phyloP scores from a whole-genome alignment of 1,140 invertebrate genomes.

The Trissolcus basalis region DNA sequence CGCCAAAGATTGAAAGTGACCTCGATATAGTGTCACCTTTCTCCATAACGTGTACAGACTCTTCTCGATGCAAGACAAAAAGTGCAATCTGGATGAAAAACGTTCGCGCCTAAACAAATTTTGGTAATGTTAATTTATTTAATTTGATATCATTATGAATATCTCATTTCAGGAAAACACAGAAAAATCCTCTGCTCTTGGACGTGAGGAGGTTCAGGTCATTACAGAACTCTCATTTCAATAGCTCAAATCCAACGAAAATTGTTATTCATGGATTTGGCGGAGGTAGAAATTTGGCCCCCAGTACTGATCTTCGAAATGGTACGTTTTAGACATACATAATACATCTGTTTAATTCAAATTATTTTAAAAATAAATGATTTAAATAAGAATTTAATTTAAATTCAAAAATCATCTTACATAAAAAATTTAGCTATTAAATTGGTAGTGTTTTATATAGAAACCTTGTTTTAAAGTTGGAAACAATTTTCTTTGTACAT shows the following conservation, averaged over 20 bases:
- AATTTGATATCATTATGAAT: constrained; percentile 4
- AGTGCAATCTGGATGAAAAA: no score
- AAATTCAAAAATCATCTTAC: no score
- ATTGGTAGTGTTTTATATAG: no score
- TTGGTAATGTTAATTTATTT: no score
- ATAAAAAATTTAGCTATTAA: no score
- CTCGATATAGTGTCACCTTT: constrained; percentile 71
- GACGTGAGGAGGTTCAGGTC: constrained; percentile 83
- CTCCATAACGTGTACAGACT: constrained; percentile 55
- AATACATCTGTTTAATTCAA: no score
- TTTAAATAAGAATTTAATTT: no score
- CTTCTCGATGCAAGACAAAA: constrained; percentile 7
- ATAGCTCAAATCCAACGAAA: constrained; percentile 85
- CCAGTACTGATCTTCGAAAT: constrained; percentile 87
- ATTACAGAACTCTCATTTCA: constrained; percentile 83
- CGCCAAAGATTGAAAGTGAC: constrained; percentile 72
- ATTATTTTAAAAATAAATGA: no score
- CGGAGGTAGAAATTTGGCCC: constrained; percentile 85
- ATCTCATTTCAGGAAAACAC: constrained; percentile 80
- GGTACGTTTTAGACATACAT: no score
- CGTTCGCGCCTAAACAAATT: not conserved
- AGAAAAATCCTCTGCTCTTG: constrained; percentile 83
- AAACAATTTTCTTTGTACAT: no score
- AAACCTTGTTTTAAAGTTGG: no score
- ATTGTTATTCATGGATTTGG: constrained; percentile 90